These are phyloP conservation scores for Zonotrichia leucophrys DNA, from an alignment of 2,113 vertebrate species.

Conservation along the genomic window DNA sequence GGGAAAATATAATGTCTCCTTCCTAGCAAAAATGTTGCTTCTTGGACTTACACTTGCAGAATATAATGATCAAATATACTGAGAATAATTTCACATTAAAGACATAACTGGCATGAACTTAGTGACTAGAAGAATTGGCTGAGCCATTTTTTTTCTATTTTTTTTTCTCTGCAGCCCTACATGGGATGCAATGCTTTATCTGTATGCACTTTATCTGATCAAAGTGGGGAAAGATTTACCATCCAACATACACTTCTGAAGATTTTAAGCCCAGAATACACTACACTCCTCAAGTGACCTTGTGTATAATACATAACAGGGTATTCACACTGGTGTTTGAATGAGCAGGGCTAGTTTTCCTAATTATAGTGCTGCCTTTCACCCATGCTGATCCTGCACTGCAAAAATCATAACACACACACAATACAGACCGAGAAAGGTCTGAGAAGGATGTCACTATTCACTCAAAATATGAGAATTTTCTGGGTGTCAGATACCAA, in stretches of 20 bases:
- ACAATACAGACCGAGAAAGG: background rate
- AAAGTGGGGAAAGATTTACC: background rate
- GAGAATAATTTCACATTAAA: background rate
- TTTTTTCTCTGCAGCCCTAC: background rate
- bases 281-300: background rate
- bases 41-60: background rate
- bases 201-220: background rate
- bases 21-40: background rate
- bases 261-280: background rate
- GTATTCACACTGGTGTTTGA: background rate
- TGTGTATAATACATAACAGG: too few relatives aligned
- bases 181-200: background rate
- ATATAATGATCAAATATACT: background rate
- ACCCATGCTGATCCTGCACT: background rate
- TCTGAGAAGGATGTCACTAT: background rate
- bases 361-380: background rate
- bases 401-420: background rate
- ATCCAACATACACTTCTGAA: background rate
- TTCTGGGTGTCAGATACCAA: background rate
- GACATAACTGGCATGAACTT: background rate
- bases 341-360: background rate
- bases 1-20: background rate
- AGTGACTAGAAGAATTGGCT: background rate
- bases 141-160: rapidly evolving
- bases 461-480: background rate